Conservation (phyloP, 2,113 vertebrate species). For the Pseudorectes ferrugineus region DNA sequence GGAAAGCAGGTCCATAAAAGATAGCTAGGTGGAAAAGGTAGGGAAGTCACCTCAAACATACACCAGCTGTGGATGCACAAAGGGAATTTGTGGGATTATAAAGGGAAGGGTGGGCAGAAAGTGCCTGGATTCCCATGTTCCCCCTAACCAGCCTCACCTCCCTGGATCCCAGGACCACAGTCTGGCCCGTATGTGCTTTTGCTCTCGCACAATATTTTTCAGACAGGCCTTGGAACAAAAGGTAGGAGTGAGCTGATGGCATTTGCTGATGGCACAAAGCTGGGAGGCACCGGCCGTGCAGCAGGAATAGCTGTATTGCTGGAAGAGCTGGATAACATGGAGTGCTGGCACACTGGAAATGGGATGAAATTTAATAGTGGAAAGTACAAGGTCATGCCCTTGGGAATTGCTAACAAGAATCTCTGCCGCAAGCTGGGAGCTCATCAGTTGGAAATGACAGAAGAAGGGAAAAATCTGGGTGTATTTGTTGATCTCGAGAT, state of each 20-base stretch:
- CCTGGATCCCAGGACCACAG: neutral
- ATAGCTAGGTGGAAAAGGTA: neutral
- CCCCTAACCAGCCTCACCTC: neutral
- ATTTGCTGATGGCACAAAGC: neutral
- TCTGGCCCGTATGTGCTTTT: neutral
- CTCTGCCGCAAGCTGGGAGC: constrained; percentile 4
- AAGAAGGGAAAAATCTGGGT: constrained; percentile 12
- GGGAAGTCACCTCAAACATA: neutral
- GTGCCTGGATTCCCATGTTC: neutral
- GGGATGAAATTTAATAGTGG: constrained; percentile 38
- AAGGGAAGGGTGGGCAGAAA: neutral
- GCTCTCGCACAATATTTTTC: neutral
- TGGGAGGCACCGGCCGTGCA: neutral
- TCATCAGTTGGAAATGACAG: neutral
- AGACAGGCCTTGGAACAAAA: neutral
- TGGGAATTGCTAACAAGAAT: constrained; percentile 12
- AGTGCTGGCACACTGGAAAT: constrained; percentile 12
- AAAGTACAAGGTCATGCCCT: constrained; percentile 28
- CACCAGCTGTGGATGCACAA: neutral
- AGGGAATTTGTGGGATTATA: neutral
- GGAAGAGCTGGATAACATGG: neutral
- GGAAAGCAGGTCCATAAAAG: neutral
- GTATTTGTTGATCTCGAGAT: neutral
- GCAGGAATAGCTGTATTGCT: neutral
- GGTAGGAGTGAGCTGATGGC: neutral